phyloP scores from a whole-genome alignment of 2,888 invertebrate species.

The Latrodectus elegans region DNA sequence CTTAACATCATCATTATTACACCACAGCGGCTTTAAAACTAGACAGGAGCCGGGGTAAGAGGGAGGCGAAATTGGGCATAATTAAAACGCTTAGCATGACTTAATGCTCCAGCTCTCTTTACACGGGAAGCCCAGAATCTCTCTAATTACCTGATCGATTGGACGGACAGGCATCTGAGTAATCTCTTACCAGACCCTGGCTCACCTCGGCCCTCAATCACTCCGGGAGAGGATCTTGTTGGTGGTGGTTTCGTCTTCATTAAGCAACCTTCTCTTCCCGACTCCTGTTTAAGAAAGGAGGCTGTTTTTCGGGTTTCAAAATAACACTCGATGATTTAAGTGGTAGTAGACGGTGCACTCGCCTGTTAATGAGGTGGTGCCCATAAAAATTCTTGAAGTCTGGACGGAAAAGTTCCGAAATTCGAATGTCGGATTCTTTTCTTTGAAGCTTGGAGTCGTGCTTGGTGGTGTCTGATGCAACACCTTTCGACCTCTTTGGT shows the following conservation, averaged over 20 bases:
- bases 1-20: conserved; percentile 48
- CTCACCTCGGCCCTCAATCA: conserved; percentile 54
- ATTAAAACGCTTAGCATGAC: conserved; percentile 64
- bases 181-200: conserved; percentile 56
- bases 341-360: no score
- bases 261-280: not conserved
- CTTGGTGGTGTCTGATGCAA: no score
- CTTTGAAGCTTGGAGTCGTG: no score
- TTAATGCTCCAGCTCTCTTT: conserved; percentile 49
- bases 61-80: conserved; percentile 55
- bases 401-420: no score
- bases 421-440: no score
- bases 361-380: no score
- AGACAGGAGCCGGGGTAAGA: not conserved
- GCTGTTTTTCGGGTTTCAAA: no score
- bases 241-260: conserved; percentile 36
- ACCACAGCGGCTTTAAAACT: conserved; percentile 24
- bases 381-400: no score
- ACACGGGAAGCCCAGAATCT: conserved; percentile 5
- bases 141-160: conserved; percentile 58
- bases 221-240: not conserved
- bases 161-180: conserved; percentile 50
- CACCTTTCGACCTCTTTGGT: no score
- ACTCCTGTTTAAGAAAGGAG: no score
- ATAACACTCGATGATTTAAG: no score